Conservation (phyloP, 2,888 invertebrate species). For the Pimpla rufipes region DNA sequence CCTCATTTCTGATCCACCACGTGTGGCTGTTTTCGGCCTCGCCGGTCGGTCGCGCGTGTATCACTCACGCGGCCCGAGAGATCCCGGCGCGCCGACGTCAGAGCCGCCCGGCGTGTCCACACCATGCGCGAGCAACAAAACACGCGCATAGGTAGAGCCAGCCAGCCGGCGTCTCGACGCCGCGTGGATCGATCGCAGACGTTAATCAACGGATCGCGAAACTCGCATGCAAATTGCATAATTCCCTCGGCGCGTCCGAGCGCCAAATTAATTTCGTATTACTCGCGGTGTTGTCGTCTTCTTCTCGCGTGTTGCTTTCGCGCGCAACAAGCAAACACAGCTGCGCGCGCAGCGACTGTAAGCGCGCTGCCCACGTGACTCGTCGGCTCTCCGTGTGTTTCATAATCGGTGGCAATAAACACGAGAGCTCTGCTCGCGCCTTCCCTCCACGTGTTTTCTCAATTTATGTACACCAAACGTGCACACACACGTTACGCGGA, state of each 20-base stretch:
- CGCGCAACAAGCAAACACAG: background rate
- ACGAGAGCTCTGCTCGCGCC: conserved; percentile 4
- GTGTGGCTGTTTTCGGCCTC: too few relatives aligned
- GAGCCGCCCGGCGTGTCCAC: too few relatives aligned
- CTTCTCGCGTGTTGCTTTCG: background rate
- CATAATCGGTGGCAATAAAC: conserved; percentile 13
- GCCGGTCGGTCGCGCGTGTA: too few relatives aligned
- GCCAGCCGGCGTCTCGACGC: background rate
- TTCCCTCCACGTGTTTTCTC: background rate
- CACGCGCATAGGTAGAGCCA: too few relatives aligned
- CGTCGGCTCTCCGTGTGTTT: background rate
- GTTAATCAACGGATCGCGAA: conserved; percentile 47
- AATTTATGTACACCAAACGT: background rate
- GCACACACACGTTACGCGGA: background rate
- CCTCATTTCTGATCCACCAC: too few relatives aligned
- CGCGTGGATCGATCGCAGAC: conserved; percentile 26
- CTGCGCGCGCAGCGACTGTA: background rate
- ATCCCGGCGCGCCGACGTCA: too few relatives aligned
- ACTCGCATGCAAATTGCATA: conserved; percentile 8
- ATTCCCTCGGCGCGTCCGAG: conserved; percentile 47
- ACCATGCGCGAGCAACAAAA: too few relatives aligned
- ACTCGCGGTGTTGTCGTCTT: conserved; percentile 2
- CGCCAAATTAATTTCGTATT: conserved; percentile 57
- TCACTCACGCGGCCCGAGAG: too few relatives aligned
- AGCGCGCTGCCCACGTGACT: background rate